These are phyloP conservation scores for Protobothrops flavoviridis DNA, from an alignment of 2,113 vertebrate genomes.

Conservation along the genomic window DNA sequence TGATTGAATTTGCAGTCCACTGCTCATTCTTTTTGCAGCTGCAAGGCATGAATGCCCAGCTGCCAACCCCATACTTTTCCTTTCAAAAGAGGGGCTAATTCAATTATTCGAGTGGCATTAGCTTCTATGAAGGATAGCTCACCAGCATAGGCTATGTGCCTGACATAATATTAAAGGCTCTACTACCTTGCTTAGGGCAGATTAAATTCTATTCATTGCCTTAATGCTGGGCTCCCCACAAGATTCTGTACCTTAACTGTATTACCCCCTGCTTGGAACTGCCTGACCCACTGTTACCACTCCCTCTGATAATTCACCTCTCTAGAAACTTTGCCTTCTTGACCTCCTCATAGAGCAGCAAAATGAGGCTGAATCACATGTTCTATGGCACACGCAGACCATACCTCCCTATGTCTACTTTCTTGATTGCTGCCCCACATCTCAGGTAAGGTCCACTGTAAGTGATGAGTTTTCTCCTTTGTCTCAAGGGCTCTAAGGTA, in stretches of 20 bases:
- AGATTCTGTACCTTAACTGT: slow-evolving; percentile 82
- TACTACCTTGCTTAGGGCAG: slow-evolving; percentile 83
- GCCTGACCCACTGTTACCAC: slow-evolving; percentile 73
- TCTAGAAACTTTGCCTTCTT: slow-evolving; percentile 88
- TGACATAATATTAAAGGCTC: slow-evolving; percentile 82
- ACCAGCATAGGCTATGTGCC: slow-evolving; percentile 70
- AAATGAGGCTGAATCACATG: slow-evolving; percentile 31
- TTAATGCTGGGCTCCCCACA: slow-evolving; percentile 74
- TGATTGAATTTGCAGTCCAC: slow-evolving; percentile 82
- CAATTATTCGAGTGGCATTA: slow-evolving; percentile 87
- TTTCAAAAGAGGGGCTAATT: slow-evolving; percentile 81
- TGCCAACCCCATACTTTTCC: slow-evolving; percentile 83
- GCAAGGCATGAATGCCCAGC: slow-evolving; percentile 79
- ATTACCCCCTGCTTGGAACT: slow-evolving; percentile 80
- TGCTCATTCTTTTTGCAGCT: slow-evolving; percentile 72
- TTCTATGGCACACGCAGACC: neutral
- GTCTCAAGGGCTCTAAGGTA: neutral
- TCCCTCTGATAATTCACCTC: slow-evolving; percentile 84
- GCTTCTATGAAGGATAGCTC: slow-evolving; percentile 80
- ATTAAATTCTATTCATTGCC: slow-evolving; percentile 88
- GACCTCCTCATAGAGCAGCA: slow-evolving; percentile 70
- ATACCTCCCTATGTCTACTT: neutral
- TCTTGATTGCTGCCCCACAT: neutral
- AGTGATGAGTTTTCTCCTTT: neutral
- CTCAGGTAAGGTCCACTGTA: neutral